A percentile compares a stretch with the other conserved stretches of the same genome.
Evolutionary conservation across 2,888 invertebrate species (phyloP).

Genomic region (Isoperla grammatica): DNA sequence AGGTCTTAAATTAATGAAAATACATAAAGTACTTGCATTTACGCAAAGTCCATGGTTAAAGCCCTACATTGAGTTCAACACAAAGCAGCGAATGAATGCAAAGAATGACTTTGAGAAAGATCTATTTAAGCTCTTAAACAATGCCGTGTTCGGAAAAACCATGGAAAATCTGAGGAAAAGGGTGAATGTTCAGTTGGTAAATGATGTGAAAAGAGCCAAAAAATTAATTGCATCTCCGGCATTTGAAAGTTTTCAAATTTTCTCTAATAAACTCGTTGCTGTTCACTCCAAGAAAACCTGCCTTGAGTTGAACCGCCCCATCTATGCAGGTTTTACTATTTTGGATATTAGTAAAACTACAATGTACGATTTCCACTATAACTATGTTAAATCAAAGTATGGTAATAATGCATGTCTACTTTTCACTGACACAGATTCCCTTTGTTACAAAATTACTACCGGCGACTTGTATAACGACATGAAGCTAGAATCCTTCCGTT

Average conservation of each 20-base stretch:
- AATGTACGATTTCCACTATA: constrained; percentile 42
- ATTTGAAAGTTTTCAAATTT: constrained; percentile 38
- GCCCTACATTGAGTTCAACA: constrained; percentile 38
- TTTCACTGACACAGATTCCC: too few relatives aligned
- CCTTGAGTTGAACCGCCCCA: constrained; percentile 39
- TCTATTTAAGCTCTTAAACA: constrained; percentile 41
- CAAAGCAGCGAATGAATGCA: constrained; percentile 36
- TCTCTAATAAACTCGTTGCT: constrained; percentile 39
- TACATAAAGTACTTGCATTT: constrained; percentile 38
- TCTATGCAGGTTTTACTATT: constrained; percentile 41
- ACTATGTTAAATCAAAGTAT: constrained; percentile 37
- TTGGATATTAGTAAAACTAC: constrained; percentile 41
- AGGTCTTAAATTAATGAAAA: constrained; percentile 34
- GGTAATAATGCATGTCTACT: constrained; percentile 31
- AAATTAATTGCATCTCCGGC: constrained; percentile 39
- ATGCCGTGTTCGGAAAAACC: constrained; percentile 41
- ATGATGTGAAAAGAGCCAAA: too few relatives aligned
- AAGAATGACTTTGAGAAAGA: constrained; percentile 39
- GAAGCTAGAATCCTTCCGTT: constrained; percentile 24
- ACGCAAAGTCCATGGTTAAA: constrained; percentile 38
- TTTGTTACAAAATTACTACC: constrained; percentile 37
- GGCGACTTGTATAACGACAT: constrained; percentile 40
- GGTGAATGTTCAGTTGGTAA: constrained; percentile 37
- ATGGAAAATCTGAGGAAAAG: constrained; percentile 43
- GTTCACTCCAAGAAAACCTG: constrained; percentile 37